Evolutionary conservation across 1,140 invertebrate genomes (phyloP).

Genomic region (Diprion similis): DNA sequence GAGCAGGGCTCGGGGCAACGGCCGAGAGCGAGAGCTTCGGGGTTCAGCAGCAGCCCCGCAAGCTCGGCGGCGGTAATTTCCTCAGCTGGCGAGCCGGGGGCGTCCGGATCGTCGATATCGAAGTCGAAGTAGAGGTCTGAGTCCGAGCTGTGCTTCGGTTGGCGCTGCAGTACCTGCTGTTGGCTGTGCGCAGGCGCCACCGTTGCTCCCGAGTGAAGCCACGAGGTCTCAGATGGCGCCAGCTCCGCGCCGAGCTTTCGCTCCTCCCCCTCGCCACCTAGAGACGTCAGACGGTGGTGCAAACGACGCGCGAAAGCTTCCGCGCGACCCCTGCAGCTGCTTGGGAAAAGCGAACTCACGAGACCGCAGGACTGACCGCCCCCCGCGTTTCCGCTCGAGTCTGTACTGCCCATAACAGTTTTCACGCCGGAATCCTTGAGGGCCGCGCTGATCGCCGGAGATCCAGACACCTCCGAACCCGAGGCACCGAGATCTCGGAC

Average conservation of each 20-base stretch:
- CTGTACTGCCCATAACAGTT: constrained; percentile 44
- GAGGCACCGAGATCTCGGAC: constrained; percentile 22
- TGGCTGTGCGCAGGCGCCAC: constrained; percentile 47
- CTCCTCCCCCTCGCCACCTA: constrained; percentile 61
- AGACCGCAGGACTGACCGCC: constrained; percentile 58
- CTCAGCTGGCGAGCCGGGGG: constrained; percentile 71
- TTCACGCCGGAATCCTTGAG: neutral
- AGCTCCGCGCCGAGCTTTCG: constrained; percentile 26
- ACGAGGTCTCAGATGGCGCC: constrained; percentile 39
- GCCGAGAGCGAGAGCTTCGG: constrained; percentile 35
- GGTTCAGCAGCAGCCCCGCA: constrained; percentile 35
- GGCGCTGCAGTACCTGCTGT: constrained; percentile 43
- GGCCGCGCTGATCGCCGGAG: neutral
- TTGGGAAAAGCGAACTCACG: constrained; percentile 63
- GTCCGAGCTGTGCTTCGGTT: constrained; percentile 57
- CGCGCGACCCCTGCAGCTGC: constrained; percentile 78
- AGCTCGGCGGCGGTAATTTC: constrained; percentile 59
- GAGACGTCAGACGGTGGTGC: constrained; percentile 73
- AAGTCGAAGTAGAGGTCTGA: constrained; percentile 67
- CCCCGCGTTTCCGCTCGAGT: constrained; percentile 40
- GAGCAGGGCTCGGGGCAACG: constrained; percentile 52
- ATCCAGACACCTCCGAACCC: constrained; percentile 15
- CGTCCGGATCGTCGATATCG: constrained; percentile 65
- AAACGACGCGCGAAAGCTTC: constrained; percentile 80
- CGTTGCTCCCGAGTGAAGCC: constrained; percentile 37